Base-by-base conservation (phyloP, 2,888 invertebrate species). In the Mermis nigrescens region DNA sequence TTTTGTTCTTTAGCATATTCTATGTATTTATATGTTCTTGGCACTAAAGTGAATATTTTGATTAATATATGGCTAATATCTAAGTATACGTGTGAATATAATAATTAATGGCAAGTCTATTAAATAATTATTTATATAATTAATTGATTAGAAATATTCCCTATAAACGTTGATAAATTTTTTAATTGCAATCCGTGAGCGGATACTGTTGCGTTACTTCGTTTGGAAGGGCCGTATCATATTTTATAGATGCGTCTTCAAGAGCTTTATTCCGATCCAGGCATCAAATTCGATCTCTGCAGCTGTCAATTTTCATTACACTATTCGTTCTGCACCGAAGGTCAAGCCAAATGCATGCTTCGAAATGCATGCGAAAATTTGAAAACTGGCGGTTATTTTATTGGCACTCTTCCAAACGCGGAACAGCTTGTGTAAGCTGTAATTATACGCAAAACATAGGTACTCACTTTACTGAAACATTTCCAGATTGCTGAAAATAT, bases 301-400 rank as follows among this genome's bases (percentile, higher is more conserved):
- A 92, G 91, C 72, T 92, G 92, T 72, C 98, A 99, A 75, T 99
- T 99, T 80, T 88, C 92, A 27, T 84, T 98, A 72, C 98, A 99
- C 76, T 99, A 99, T 59, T 66, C 70, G 2, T 94, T 92, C 75
- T 90, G 91, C 75, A 84, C 85, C 61, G 75, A 88, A 62, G 75
- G 78, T n/a, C 91, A 94, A 76, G 91, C 91, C 0, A 83, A 87
- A 70, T 82, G 83, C 71, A 90, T 95, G 89, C 76, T 98, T 4
- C 80, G 81, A 61, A 99, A 99, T 77, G 86, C 86, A 7, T 82
- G 89, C 4, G 91, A 91, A 72, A 85, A 85, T 72, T 77, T 99
- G 26, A 81, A 80, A 66, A 82, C 85, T 0, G 94, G 88, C 60
- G 95, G 98, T 1, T 90, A 82, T 72, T 98, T 99, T 70, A 85